Evolutionary conservation across 35 echinoderm and acorn worm genomes (phyloP).

Genomic region (Heliocidaris erythrogramma): DNA sequence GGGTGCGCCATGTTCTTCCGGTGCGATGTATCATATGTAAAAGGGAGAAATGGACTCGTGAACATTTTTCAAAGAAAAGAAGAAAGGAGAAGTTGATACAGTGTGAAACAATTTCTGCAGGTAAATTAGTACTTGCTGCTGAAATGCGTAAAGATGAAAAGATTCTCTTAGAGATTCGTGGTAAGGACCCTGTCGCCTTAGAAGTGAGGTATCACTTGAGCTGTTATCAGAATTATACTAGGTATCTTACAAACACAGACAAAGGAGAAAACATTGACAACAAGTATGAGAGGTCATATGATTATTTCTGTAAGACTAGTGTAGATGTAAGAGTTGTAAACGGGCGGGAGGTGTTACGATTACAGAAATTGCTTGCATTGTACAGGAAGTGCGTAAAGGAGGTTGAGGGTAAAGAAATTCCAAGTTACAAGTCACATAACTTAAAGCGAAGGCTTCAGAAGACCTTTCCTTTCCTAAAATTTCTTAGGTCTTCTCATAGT

Average conservation of each 20-base stretch:
- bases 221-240: neutral
- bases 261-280: neutral
- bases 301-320: neutral
- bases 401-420: neutral
- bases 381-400: neutral
- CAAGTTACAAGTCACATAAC: neutral
- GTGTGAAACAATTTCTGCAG: neutral
- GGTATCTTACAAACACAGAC: neutral
- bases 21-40: neutral
- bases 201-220: neutral
- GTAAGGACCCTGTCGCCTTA: neutral
- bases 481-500: neutral
- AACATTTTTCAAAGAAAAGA: neutral
- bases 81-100: neutral
- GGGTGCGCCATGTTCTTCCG: neutral
- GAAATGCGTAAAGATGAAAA: neutral
- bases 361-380: neutral
- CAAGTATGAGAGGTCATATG: neutral
- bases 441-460: neutral
- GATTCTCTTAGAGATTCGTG: neutral
- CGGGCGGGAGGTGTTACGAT: neutral
- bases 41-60: neutral
- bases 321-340: neutral
- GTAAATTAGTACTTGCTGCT: neutral
- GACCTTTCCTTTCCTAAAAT: neutral